Base-by-base conservation (phyloP, 2,797 vertebrate species). In the Melanotaenia parkinsoni region DNA sequence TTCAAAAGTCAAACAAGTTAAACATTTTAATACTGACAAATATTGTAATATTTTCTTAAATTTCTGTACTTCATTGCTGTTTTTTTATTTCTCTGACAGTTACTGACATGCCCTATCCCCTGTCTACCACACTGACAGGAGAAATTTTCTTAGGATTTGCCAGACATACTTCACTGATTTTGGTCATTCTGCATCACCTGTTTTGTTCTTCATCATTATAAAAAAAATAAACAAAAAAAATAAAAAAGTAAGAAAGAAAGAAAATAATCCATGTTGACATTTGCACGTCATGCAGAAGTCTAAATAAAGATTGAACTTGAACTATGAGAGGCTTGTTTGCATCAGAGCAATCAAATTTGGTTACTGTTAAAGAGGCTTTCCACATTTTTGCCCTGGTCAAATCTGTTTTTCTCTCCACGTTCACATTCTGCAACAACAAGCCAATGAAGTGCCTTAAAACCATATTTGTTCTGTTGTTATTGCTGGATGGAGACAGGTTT, bases 401-500 rank as follows among this genome's bases (percentile, higher is more conserved):
- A 32, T 54, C 12, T 54, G 54, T 57, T 57, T 57, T 38, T 22
- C 33, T 68, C 37, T 62, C 28, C 33, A n/a, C 20, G 12, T 38
- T 58, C n/a, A 26, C 7, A n/a, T n/a, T n/a, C 20, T 40, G 18
- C 5, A 28, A 40, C 4, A 51, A 18, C 2, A 33, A 28, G 24
- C 51, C n/a, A 68, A 1, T 28, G 7, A 59, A 32, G 2, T 32
- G 33, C 28, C 63, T 40, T 14, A 40, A 35, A 30, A 40, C 8
- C 18, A 32, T 14, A 37, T 56, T 69, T 32, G 20, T 14, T 33
- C 9, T 26, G 22, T 54, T 4, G 2, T 14, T 14, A 35, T 3
- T 50, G 30, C 67, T 66, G 0, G 1, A 53, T 30, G 30, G 58
- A 74, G 22, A 30, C 58, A 37, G 6, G 18, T 63, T 63, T 43